A percentile compares a stretch with the other conserved stretches of the same genome.
These are phyloP conservation scores for Corvus moneduloides DNA, from an alignment of 2,113 vertebrate genomes.

Conservation along the genomic window DNA sequence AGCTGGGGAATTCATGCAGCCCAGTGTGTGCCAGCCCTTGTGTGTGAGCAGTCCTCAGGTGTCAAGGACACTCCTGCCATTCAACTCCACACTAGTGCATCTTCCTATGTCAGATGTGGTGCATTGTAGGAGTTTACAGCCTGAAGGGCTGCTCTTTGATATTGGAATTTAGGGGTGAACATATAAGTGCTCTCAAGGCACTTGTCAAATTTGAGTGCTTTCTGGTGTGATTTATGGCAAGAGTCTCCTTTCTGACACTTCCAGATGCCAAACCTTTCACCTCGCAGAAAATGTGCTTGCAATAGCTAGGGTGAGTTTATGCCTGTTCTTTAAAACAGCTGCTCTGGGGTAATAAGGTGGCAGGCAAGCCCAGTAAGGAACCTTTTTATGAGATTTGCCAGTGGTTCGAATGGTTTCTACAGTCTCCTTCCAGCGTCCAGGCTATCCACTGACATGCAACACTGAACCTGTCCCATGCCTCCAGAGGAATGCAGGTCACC, in stretches of 20 bases:
- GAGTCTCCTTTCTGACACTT: constrained; percentile 73
- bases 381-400: not conserved
- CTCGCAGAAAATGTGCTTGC: constrained; percentile 45
- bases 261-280: constrained; percentile 75
- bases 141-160: constrained; percentile 67
- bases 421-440: not conserved
- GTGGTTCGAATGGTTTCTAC: not conserved
- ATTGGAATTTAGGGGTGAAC: constrained; percentile 63
- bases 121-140: constrained; percentile 58
- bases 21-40: not conserved
- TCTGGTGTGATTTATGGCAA: constrained; percentile 77
- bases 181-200: constrained; percentile 62
- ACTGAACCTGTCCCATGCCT: not conserved
- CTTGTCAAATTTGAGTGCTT: constrained; percentile 70
- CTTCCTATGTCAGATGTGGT: constrained; percentile 15
- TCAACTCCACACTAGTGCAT: not conserved
- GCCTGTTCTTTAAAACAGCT: not conserved
- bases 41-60: not conserved
- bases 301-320: constrained; percentile 8
- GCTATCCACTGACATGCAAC: not conserved
- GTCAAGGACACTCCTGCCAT: not conserved
- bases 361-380: not conserved
- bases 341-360: not conserved
- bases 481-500: not conserved
- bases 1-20: not conserved